Percentiles rank a stretch among this genome's conserved stretches.
These are phyloP conservation scores for Mastomys coucha DNA, from an alignment of 2,113 vertebrate species.

Conservation along the genomic window DNA sequence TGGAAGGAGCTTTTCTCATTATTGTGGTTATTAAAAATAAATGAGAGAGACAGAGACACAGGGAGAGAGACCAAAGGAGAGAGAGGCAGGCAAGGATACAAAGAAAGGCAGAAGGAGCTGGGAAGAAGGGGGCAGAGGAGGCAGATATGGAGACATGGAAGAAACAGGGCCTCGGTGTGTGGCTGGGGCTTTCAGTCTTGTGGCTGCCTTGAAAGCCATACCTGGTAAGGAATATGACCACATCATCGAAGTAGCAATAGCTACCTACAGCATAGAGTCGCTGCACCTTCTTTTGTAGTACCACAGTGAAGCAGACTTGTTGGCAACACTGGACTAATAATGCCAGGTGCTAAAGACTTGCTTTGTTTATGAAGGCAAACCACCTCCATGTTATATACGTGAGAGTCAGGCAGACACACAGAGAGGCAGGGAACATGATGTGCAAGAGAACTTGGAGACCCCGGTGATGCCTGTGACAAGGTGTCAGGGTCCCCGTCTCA, in stretches of 20 bases:
- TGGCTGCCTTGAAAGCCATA: not conserved
- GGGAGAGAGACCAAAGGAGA: slow-evolving; percentile 69
- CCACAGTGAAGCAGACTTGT: not conserved
- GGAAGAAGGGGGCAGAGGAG: slow-evolving; percentile 31
- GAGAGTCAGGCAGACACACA: not conserved
- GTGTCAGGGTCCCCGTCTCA: not conserved
- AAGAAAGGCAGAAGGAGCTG: slow-evolving; percentile 60
- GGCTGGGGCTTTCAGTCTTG: not conserved
- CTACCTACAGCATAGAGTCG: slow-evolving; percentile 31
- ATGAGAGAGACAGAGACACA: slow-evolving; percentile 78
- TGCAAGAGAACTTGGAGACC: too few relatives aligned
- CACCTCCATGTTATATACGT: not conserved
- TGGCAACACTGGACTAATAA: too few relatives aligned
- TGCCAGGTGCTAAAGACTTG: not conserved
- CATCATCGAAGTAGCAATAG: not conserved
- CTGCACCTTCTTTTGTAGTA: not conserved
- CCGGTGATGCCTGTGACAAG: not conserved
- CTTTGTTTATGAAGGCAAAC: not conserved
- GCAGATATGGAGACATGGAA: not conserved
- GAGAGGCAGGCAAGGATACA: slow-evolving; percentile 66
- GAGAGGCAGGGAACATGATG: not conserved
- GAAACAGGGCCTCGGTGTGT: too few relatives aligned
- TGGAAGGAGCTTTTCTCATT: slow-evolving; percentile 85
- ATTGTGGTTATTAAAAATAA: slow-evolving; percentile 85
- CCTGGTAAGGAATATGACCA: not conserved